Base-by-base conservation (phyloP, 2,797 vertebrate genomes). In the Telmatherina bonti region DNA sequence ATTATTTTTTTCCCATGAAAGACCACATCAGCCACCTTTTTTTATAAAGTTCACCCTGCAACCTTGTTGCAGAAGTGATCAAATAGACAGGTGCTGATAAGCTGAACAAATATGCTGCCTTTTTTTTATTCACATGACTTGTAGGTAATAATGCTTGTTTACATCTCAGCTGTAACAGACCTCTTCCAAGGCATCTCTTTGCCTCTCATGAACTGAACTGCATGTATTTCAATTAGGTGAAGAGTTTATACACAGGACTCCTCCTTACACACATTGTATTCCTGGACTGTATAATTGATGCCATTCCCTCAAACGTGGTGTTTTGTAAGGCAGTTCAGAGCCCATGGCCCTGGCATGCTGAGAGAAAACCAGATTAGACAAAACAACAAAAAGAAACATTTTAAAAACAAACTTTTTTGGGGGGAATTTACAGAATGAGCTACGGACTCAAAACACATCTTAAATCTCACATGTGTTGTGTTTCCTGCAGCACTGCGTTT, bases 1-100 rank as follows among this genome's bases (percentile, higher is more conserved):
- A 73, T 67, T 12, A 55, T 81, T 72, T 85, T 81, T 72, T 85
- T 64, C 63, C 61, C 65, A 79, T 26, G 49, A 12, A 15, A 60
- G 30, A 47, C 67, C 15, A 26, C 41, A 56, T 36, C 54, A 61
- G 24, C 18, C 6, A 27, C 33, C 31, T 57, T 41, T 35, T 8
- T 45, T 45, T n/a, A n/a, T n/a, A 45, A 31, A 43, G 26, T 61
- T 30, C 26, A 31, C 62, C 45, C 54, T 71, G 52, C 70, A 43
- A 70, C 60, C 26, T 53, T 36, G 65, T 24, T 65, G 62, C 38
- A 58, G 12, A 24, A 67, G 54, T 1, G 41, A 56, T 2, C 1
- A 65, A 75, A 63, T 41, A 69, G 31, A 75, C 62, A 59, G 16
- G 36, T 52, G 8, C 29, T 64, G 45, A 53, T 30, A 59, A 56